phyloP scores from a whole-genome alignment of 2,797 vertebrate species.

The Simalia tracyae region DNA sequence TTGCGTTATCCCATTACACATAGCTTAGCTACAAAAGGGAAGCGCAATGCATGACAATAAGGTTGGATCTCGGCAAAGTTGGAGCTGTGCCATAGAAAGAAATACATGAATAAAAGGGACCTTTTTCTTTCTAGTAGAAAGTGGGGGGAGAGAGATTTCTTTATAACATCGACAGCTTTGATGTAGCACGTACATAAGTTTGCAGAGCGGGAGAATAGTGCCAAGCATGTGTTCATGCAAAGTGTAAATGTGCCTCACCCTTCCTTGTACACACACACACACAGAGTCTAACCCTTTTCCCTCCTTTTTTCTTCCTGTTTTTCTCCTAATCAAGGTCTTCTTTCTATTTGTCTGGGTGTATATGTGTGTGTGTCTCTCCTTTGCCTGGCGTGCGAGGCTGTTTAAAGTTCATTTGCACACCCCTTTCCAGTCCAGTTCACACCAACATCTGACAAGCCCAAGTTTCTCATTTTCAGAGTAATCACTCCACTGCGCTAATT shows the following conservation, averaged over 20 bases:
- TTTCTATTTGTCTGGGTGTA: constrained; percentile 47
- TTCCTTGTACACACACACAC: neutral
- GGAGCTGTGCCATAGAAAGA: constrained; percentile 68
- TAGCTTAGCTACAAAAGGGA: constrained; percentile 68
- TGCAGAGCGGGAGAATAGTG: constrained; percentile 1
- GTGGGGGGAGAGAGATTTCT: constrained; percentile 8
- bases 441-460: constrained; percentile 82
- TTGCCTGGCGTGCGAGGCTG: constrained; percentile 46
- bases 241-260: constrained; percentile 6
- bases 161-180: constrained; percentile 20
- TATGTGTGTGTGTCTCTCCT: constrained; percentile 64
- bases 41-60: constrained; percentile 75
- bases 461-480: constrained; percentile 92
- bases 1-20: constrained; percentile 73
- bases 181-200: constrained; percentile 11
- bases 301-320: neutral
- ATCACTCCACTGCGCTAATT: constrained; percentile 95
- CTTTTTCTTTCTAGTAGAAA: constrained; percentile 18
- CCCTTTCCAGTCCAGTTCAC: constrained; percentile 83
- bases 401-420: constrained; percentile 69
- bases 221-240: neutral
- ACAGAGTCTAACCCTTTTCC: neutral
- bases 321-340: constrained; percentile 25
- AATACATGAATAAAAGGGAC: constrained; percentile 55
- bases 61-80: constrained; percentile 65